Base-by-base conservation (phyloP, 2,797 vertebrate genomes). In the Pyrocephalus nanus region DNA sequence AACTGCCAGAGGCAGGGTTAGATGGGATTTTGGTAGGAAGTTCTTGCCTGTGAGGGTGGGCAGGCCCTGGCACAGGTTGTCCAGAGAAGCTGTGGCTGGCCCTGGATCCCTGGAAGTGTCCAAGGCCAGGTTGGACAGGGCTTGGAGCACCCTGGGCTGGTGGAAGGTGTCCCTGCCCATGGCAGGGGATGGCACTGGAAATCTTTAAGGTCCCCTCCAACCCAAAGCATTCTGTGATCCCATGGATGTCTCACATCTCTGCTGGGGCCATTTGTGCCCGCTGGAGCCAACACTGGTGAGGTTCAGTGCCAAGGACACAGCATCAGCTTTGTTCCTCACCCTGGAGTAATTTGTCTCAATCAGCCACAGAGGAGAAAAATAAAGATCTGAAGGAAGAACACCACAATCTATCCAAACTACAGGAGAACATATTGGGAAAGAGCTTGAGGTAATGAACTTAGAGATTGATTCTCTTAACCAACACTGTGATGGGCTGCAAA, bases 371-470 rank as follows among this genome's bases (percentile, higher is more conserved):
- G 50, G n/a, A 93, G 83, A 87, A 95, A 95, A 95, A 88, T 86
- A 79, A 77, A 91, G 94, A 92, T 78, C 86, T 91, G 88, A 93
- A 71, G 78, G 79, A 92, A 94, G 90, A 95, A 85, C 78, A 86
- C 64, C 73, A 89, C 72, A 62, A 95, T 91, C 86, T 79, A 86
- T 89, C 86, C 93, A 94, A 92, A 78, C 70, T 95, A 89, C 93
- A 93, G 92, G 73, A 95, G 87, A 94, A 94, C 65, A 76, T 93
- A 94, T 70, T 15, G 60, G 79, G 90, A 93, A 95, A 93, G 88
- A 94, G 64, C 74, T 92, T 42, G 79, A 96, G 73, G 87, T 91
- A 95, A 93, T 83, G 95, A 96, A 95, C 96, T 96, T 92, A 61
- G 71, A 90, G 95, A 97, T 92, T 95, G 93, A 96, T 95, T 95